Conservation (phyloP, 2,113 vertebrate species). For the Oryzias javanicus region DNA sequence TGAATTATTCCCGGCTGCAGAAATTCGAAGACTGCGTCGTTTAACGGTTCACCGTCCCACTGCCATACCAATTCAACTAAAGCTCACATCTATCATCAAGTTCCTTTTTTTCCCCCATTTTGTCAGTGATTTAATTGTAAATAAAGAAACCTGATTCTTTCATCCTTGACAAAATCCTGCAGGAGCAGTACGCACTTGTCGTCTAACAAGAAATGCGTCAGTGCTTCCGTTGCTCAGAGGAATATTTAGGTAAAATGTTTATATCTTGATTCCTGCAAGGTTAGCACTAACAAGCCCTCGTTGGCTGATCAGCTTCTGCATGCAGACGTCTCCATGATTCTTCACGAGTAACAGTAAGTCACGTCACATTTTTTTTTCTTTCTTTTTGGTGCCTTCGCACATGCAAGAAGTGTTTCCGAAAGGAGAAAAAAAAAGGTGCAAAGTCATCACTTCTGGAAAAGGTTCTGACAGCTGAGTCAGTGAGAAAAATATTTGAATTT, state of each 20-base stretch:
- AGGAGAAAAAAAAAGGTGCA: no score
- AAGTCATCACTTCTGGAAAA: no score
- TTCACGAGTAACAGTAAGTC: neutral
- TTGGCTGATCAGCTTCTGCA: neutral
- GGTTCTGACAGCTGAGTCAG: no score
- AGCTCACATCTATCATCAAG: neutral
- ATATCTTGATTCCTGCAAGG: slow-evolving; percentile 8
- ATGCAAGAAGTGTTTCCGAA: no score
- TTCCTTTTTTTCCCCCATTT: slow-evolving; percentile 4
- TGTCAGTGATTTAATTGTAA: slow-evolving; percentile 5
- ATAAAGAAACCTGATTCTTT: slow-evolving; percentile 9
- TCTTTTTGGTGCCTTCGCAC: no score
- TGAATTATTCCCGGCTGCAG: neutral
- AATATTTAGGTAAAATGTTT: slow-evolving; percentile 16
- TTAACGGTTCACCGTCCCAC: neutral
- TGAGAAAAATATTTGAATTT: no score
- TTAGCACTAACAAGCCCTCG: slow-evolving; percentile 6
- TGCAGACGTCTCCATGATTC: neutral
- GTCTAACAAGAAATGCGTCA: slow-evolving; percentile 13
- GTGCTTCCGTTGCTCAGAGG: slow-evolving; percentile 23
- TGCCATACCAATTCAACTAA: neutral
- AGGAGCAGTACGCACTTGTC: slow-evolving; percentile 9
- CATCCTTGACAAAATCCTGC: slow-evolving; percentile 11
- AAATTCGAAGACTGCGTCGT: neutral
- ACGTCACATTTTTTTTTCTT: no score